Percentiles rank a stretch among this genome's conserved stretches.
These are phyloP conservation scores for Dryocosmus kuriphilus DNA, from an alignment of 2,888 invertebrate species.

Conservation along the genomic window DNA sequence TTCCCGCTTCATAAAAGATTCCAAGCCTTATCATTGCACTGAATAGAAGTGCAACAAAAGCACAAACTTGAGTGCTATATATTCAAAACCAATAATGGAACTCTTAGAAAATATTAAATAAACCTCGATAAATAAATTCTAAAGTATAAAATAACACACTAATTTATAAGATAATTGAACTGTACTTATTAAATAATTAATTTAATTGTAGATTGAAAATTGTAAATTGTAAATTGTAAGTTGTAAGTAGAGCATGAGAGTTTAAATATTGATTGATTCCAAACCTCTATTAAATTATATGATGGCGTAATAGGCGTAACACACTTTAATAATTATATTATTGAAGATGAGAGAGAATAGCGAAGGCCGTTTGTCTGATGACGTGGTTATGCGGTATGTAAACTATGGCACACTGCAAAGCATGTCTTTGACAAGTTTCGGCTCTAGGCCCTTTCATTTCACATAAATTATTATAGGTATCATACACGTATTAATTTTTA, in stretches of 20 bases:
- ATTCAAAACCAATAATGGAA: no score
- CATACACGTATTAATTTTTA: conserved; percentile 18
- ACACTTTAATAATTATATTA: conserved; percentile 60
- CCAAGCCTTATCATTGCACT: background rate
- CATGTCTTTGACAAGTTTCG: conserved; percentile 35
- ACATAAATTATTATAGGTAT: conserved; percentile 13
- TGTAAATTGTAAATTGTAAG: no score
- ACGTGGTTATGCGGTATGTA: conserved; percentile 54
- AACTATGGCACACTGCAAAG: conserved; percentile 57
- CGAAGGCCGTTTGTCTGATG: conserved; percentile 42
- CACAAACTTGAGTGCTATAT: background rate
- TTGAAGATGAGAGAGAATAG: conserved; percentile 54
- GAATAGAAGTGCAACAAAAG: conserved; percentile 1
- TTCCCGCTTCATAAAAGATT: conserved; percentile 34
- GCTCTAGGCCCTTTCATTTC: conserved; percentile 44
- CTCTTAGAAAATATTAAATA: no score
- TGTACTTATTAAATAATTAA: no score
- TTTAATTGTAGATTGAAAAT: no score
- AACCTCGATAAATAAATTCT: no score
- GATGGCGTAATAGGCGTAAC: conserved; percentile 38
- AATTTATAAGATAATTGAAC: no score
- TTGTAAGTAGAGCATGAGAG: background rate
- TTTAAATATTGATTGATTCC: background rate
- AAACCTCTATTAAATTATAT: conserved; percentile 23
- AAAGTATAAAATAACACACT: no score